Percentiles rank a stretch among this genome's conserved stretches.
These are phyloP conservation scores for Anabas testudineus DNA, from an alignment of 2,797 vertebrate genomes.

Conservation along the genomic window DNA sequence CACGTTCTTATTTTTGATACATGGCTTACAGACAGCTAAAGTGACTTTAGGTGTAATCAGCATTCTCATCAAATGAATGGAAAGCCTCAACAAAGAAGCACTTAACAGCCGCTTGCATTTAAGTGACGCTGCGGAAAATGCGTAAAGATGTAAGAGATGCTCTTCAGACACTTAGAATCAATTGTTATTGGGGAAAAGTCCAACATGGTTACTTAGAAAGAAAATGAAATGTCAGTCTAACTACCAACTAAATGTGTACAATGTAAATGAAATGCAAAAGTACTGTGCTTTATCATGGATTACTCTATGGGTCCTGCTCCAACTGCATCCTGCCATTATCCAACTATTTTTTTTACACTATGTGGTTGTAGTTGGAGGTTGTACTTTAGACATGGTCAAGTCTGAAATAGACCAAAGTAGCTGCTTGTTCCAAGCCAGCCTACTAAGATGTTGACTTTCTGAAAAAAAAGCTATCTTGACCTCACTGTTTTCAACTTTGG, in stretches of 20 bases:
- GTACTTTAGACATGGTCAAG: constrained; percentile 30
- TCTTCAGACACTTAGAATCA: no score
- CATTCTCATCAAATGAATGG: background rate
- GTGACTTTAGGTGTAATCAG: background rate
- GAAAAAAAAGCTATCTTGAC: constrained; percentile 38
- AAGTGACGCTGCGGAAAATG: background rate
- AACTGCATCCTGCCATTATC: constrained; percentile 15
- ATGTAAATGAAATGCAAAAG: constrained; percentile 48
- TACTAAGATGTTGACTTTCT: constrained; percentile 46
- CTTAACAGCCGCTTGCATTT: background rate
- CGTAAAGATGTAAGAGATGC: background rate
- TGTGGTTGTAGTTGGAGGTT: constrained; percentile 26
- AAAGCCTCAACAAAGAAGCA: background rate
- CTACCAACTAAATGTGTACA: constrained; percentile 28
- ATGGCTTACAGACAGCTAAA: background rate
- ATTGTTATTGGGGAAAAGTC: no score
- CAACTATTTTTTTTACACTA: background rate
- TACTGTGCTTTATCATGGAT: background rate
- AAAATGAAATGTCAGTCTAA: background rate
- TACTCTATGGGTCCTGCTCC: constrained; percentile 12
- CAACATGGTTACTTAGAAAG: background rate
- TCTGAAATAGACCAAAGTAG: constrained; percentile 41
- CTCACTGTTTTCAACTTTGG: constrained; percentile 51
- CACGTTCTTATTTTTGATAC: background rate
- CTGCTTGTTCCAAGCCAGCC: constrained; percentile 32